Evolutionary conservation across 2,888 invertebrate species (phyloP).

Genomic region (Drosophila silvestris): DNA sequence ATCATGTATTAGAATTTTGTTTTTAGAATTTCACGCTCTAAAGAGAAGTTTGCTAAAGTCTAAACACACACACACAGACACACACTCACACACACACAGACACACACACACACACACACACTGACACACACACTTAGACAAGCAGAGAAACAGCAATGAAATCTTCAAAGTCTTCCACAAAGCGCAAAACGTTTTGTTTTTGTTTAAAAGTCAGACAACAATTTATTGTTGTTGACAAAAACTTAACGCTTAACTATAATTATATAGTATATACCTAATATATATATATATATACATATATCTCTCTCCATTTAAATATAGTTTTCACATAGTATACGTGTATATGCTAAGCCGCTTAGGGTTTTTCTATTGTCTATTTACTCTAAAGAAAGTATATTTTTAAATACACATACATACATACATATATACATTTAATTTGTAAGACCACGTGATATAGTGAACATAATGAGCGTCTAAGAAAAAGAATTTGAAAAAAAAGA

Average conservation of each 20-base stretch:
- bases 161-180: slow-evolving; percentile 79
- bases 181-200: slow-evolving; percentile 56
- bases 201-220: slow-evolving; percentile 53
- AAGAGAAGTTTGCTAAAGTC: slow-evolving; percentile 1
- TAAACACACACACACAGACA: neutral
- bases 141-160: slow-evolving; percentile 67
- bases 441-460: slow-evolving; percentile 80
- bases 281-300: slow-evolving; percentile 26
- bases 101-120: neutral
- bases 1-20: slow-evolving; percentile 63
- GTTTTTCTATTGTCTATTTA: slow-evolving; percentile 48
- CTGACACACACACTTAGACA: neutral
- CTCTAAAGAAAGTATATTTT: slow-evolving; percentile 43
- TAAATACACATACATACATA: slow-evolving; percentile 19
- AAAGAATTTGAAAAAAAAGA: slow-evolving; percentile 59
- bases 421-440: slow-evolving; percentile 38
- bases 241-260: slow-evolving; percentile 38
- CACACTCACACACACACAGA: neutral
- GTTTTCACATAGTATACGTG: slow-evolving; percentile 27
- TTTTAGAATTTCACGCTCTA: slow-evolving; percentile 45
- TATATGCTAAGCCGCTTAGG: slow-evolving; percentile 37
- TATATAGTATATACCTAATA: slow-evolving; percentile 28
- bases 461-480: slow-evolving; percentile 75
- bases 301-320: slow-evolving; percentile 45
- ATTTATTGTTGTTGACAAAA: slow-evolving; percentile 22